Evolutionary conservation across 2,888 invertebrate genomes (phyloP), one percentile per base, ranked within the genome.

Genomic region (Aleiodes alternator): DNA sequence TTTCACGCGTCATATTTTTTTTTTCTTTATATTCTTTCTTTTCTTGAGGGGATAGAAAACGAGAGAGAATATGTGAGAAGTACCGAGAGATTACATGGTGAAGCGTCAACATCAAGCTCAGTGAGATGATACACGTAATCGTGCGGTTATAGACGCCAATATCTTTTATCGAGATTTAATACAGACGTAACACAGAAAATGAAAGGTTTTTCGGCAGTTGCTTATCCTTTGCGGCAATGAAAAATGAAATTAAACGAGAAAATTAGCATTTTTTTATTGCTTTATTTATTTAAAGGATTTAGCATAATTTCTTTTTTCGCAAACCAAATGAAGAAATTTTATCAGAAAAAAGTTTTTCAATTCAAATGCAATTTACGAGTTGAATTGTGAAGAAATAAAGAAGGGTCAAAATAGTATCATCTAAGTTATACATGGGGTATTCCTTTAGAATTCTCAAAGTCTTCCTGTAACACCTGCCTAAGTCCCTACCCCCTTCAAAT

Each of bases 381-480:
- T 31, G 34, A 59, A 59, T 34, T 34, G 59, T 12, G n/a, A 56
- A 16, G 11, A 16, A 56, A 56, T 56, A 56, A 56, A 56, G 56
- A 56, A 8, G 23, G 43, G 23, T 23, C 56, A 14, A 64, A 48
- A 38, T 23, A 64, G 43, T 64, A 64, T 64, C 64, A 16, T 48
- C 64, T 48, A 64, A 64, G 38, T 61, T 14, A 14, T 11, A 64
- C 43, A 16, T 11, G 14, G 16, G n/a, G 59, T 38, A 64, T 64
- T 51, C 72, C 72, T 12, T 64, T 51, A 57, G 12, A 51, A 61
- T 72, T 61, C 61, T 61, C 61, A 12, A 43, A 29, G 56, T 48
- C 56, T 73, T 75, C 76, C 68, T 56, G 75, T 75, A 76, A 76
- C 78, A 79, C 78, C 79, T 79, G 79, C 70, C 69, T 9, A 14